Base-by-base conservation (phyloP, 1,140 invertebrate genomes). In the Oryzaephilus surinamensis region DNA sequence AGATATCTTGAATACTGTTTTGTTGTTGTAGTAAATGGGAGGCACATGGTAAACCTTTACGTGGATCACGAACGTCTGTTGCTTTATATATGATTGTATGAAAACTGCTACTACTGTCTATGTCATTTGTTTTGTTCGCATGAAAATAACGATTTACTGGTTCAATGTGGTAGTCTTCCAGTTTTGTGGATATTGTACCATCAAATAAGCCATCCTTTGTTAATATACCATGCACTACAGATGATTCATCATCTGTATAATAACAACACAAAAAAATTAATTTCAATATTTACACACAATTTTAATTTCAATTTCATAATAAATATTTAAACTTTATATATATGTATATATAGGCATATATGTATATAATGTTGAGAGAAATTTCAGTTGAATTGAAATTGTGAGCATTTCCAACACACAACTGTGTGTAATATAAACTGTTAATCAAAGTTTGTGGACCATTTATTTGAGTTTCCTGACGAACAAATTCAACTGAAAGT, bases 131-230 rank as follows among this genome's bases (percentile, higher is more conserved):
- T 24, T 67, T 62, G 43, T 67, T 61, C 40, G 73, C 71, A 12
- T 51, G 60, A 33, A 67, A 58, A 64, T 90, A 92, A 51, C 83
- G 73, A 38, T 72, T 73, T 16, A 86, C 68, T 11, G 88, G 88
- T 62, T 95, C 90, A 32, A 96, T 74, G 61, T 90, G 90, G 64
- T 82, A 84, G 39, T 89, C 81, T 46, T 87, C 80, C 27, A 70
- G 60, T 11, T 67, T 62, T 1, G 87, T 87, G 43, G 73, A 73
- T 40, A 95, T 81, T 14, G 81, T 83, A 11, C 89, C 91, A 59
- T 95, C 90, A 57, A 96, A 88, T 14, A 91, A 67, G 38, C 91
- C 91, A 32, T 90, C 80, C 29, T 72, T 67, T 36, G 88, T 92
- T 29, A 96, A 71, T 40, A 94, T 66, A 14, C 89, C 91, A 52